These are phyloP conservation scores for Branchipolynoe longqiensis DNA, from an alignment of 2,888 invertebrate species.

Conservation along the genomic window DNA sequence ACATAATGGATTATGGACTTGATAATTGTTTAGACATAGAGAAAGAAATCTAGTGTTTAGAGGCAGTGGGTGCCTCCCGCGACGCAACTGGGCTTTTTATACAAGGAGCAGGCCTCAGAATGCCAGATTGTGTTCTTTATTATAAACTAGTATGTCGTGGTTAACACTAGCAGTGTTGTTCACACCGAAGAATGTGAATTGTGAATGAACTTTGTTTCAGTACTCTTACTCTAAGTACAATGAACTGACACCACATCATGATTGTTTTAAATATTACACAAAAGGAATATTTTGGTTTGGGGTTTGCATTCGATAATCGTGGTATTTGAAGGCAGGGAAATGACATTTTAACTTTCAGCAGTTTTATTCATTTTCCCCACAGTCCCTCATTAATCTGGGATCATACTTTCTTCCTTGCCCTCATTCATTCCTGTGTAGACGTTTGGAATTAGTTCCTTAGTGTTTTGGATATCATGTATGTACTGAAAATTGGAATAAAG, in stretches of 20 bases:
- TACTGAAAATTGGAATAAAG: constrained; percentile 11
- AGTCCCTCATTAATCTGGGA: neutral
- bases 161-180: constrained; percentile 3
- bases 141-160: constrained; percentile 36
- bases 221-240: neutral
- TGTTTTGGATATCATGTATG: constrained; percentile 43
- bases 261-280: too few relatives aligned
- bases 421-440: constrained; percentile 33
- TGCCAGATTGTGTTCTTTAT: constrained; percentile 50
- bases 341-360: neutral
- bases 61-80: constrained; percentile 24
- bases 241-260: neutral
- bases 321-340: constrained; percentile 14
- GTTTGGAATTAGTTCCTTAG: constrained; percentile 31
- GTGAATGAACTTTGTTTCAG: constrained; percentile 32
- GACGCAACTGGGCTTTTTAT: constrained; percentile 53
- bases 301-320: neutral
- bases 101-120: constrained; percentile 46
- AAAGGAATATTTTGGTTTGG: too few relatives aligned
- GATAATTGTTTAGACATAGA: neutral
- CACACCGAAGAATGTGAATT: neutral
- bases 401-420: constrained; percentile 30
- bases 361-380: neutral
- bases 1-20: constrained; percentile 9
- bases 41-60: constrained; percentile 22